Base-by-base conservation (phyloP, 2,888 invertebrate genomes). In the Nomada ruficornis region DNA sequence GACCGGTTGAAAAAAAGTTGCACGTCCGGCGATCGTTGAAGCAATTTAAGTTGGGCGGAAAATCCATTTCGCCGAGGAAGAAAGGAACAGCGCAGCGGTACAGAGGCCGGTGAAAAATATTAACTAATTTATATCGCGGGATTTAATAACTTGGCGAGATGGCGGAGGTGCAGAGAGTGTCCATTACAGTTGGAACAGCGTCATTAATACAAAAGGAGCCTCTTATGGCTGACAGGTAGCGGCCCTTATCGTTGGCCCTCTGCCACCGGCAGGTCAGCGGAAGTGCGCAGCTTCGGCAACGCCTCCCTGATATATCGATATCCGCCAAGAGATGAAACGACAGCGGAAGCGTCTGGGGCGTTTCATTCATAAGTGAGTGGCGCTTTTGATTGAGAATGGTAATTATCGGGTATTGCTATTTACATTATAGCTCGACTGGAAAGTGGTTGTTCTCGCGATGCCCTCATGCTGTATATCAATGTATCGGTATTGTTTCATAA, bases 121-220 rank as follows among this genome's bases (percentile, higher is more conserved):
- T 47, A 20, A 44, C 60, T 77, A 71, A 65, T 77, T 77, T 60
- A 60, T 70, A 77, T 65, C 64, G 54, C 7, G 59, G 60, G 54
- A 80, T 80, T 80, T 79, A 79, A 80, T 69, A 68, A 68, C 15
- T 54, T 11, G 26, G 18, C 23, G 18, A 36, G 4, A 26, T n/a
- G 20, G 0, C 2, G 44, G 9, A 2, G n/a, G 29, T 2, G 23
- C 42, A 11, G 20, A 11, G 10, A 15, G 59, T 44, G 57, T 64
- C 72, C 63, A 23, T 72, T 64, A 72, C 72, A 47, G 68, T 52
- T 2, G 65, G 64, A 64, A 79, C 69, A 69, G 68, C 13, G 59
- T 81, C 73, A 47, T 81, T 79, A 60, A 79, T 81, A 81, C 73
- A 69, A 81, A 79, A 73, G 81, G 47, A 59, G 52, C 42, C 71